phyloP scores from a whole-genome alignment of 37 sponge, comb jelly and placozoan species.

The Beroe forskalii region DNA sequence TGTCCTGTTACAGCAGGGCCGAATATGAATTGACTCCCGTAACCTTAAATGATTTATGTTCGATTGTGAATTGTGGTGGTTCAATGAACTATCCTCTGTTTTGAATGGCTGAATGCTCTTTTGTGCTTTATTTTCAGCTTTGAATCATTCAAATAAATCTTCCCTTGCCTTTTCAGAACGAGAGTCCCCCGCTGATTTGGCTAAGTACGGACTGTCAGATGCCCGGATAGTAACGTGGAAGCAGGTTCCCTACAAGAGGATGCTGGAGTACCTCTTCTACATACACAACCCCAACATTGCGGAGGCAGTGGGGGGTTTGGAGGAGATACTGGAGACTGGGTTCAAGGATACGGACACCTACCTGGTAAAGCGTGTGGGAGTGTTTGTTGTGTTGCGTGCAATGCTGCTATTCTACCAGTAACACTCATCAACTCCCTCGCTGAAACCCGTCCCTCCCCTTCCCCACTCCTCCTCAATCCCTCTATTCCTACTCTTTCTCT shows the following conservation, averaged over 20 bases:
- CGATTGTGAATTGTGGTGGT: too few species aligned
- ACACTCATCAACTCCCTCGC: not conserved
- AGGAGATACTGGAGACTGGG: constrained; percentile 44
- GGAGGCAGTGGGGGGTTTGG: not conserved
- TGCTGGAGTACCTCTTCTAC: constrained; percentile 64
- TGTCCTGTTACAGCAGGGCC: not conserved
- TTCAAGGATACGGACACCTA: constrained; percentile 2
- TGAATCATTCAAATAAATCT: too few species aligned
- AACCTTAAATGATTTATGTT: too few species aligned
- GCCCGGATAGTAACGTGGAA: constrained; percentile 42
- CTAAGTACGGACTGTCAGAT: constrained; percentile 57
- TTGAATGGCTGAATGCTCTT: too few species aligned
- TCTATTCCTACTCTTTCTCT: too few species aligned
- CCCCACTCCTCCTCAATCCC: too few species aligned
- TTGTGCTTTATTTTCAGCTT: too few species aligned
- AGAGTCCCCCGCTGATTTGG: constrained; percentile 41
- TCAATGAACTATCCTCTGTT: too few species aligned
- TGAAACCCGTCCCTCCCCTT: not conserved
- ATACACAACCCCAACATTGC: constrained; percentile 64
- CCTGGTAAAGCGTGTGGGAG: not conserved
- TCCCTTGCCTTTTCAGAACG: constrained; percentile 58
- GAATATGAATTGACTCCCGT: too few species aligned
- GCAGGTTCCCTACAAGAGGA: constrained; percentile 37
- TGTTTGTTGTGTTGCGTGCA: too few species aligned
- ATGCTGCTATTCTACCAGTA: not conserved